Evolutionary conservation across 2,113 vertebrate genomes (phyloP), one percentile per base, ranked within the genome.

Genomic region (Oryzias javanicus): DNA sequence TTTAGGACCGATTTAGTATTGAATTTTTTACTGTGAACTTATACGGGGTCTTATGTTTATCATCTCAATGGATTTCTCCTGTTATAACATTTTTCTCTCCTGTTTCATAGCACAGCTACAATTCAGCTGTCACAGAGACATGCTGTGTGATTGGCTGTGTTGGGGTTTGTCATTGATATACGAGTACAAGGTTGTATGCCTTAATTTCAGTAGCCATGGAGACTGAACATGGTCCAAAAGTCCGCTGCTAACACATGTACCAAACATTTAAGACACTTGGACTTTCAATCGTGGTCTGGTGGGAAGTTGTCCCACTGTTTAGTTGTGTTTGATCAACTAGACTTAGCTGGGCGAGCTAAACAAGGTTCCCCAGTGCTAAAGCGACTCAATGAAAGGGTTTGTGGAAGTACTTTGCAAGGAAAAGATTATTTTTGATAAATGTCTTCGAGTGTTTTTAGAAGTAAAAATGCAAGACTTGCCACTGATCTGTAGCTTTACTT

Each of bases 81-180:
- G 52, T 35, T 18, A 56, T 57, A 60, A 44, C 62, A 49, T 14
- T 66, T 66, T 67, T 67, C 42, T 59, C 49, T 60, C 40, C 55
- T 51, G 53, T 67, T 54, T 62, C 58, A 57, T 56, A 14, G 56
- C 50, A 52, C 67, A 66, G 57, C 67, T 58, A 58, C 64, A 64
- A 19, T 59, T 68, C 64, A 60, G 59, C 64, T 64, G 63, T 70
- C 59, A 56, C 52, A 70, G 13, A 64, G 55, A 72, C 59, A 44
- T 63, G 46, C 44, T 46, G 16, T 72, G 42, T 57, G 57, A 61
- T 42, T 67, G 63, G 62, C 63, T 66, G 67, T 70, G 45, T 54
- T 63, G 55, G 27, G 17, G 25, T 67, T 68, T 72, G 55, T 78
- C 60, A 56, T 45, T 78, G 57, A 70, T 58, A 45, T 15, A 14